Percentiles rank a stretch among this genome's conserved stretches.
Conservation (phyloP, 2,888 invertebrate species). For the Orchesella flavescens region DNA sequence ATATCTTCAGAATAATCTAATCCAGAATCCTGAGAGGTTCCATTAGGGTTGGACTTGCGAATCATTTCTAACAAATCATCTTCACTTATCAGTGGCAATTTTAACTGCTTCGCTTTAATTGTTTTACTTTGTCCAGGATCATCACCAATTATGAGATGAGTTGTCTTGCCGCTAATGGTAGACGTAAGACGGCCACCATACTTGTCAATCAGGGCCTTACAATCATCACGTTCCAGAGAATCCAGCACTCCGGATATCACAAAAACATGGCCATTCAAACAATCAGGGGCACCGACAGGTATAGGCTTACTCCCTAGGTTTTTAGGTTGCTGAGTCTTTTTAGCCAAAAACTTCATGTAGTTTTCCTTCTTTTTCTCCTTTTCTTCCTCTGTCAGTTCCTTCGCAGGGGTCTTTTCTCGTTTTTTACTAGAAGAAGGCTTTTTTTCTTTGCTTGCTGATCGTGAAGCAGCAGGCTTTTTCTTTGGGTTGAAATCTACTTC, state of each 20-base stretch:
- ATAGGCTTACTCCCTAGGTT: constrained; percentile 88
- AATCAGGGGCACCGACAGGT: constrained; percentile 83
- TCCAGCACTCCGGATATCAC: constrained; percentile 90
- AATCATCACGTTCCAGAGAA: constrained; percentile 88
- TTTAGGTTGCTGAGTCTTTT: constrained; percentile 80
- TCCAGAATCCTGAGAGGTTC: constrained; percentile 38
- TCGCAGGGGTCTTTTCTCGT: constrained; percentile 35
- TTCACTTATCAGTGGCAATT: constrained; percentile 85
- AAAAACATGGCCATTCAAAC: constrained; percentile 82
- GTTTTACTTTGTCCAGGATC: constrained; percentile 90
- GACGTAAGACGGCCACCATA: constrained; percentile 87
- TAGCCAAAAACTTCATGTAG: constrained; percentile 85
- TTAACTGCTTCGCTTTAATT: constrained; percentile 78
- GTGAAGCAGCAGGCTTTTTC: constrained; percentile 24
- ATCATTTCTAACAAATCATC: constrained; percentile 89
- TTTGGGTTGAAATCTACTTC: constrained; percentile 56
- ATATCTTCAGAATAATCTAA: constrained; percentile 16
- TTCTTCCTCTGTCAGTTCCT: constrained; percentile 51
- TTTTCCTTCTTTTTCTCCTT: constrained; percentile 77
- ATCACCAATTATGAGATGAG: constrained; percentile 88
- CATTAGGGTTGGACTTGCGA: constrained; percentile 73
- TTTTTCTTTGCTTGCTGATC: not conserved
- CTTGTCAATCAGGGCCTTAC: constrained; percentile 82
- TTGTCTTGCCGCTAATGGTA: constrained; percentile 85
- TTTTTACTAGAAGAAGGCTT: not conserved